Conservation (phyloP, 35 echinoderm and acorn worm genomes). For the Lytechinus pictus region DNA sequence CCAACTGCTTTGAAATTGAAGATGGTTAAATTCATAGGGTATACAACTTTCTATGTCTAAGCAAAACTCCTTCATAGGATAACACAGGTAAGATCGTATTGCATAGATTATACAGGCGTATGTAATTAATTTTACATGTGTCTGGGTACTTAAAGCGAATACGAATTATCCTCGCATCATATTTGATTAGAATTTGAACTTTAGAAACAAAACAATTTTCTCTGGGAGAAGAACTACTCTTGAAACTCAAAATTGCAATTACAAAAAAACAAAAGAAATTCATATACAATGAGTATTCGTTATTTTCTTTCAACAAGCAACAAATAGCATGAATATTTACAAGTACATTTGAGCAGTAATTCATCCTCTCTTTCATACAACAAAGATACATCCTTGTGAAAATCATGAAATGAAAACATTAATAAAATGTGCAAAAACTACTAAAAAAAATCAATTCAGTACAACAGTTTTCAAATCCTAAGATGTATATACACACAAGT, state of each 20-base stretch:
- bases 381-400: background rate
- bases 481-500: constrained; percentile 12
- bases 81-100: background rate
- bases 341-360: background rate
- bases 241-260: background rate
- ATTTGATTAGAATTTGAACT: background rate
- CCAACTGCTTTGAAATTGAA: background rate
- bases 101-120: constrained; percentile 18
- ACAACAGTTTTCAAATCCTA: background rate
- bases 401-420: background rate
- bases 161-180: background rate
- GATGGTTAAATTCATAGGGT: background rate
- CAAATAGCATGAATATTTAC: background rate
- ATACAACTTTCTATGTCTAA: background rate
- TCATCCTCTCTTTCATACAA: background rate
- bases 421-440: background rate
- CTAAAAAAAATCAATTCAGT: background rate
- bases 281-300: background rate
- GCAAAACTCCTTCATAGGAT: background rate
- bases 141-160: background rate
- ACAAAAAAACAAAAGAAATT: background rate
- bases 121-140: background rate
- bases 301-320: background rate
- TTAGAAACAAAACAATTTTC: background rate
- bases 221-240: background rate